Percentiles rank a stretch among this genome's conserved stretches.
Conservation (phyloP, 2,113 vertebrate genomes). For the Salminus brasiliensis region DNA sequence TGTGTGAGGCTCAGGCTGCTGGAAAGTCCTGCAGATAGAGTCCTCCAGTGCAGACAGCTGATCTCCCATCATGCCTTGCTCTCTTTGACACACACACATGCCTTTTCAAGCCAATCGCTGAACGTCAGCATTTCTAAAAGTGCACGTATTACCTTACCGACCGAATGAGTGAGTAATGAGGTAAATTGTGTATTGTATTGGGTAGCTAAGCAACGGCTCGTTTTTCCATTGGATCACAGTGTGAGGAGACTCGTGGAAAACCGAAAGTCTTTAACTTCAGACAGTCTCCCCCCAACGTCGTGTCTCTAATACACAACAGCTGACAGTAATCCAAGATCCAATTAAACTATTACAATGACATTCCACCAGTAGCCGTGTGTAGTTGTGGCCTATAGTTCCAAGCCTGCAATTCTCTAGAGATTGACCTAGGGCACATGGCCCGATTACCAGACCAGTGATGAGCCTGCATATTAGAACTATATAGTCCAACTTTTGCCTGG, state of each 20-base stretch:
- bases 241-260: constrained; percentile 45
- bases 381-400: background rate
- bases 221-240: constrained; percentile 43
- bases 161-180: constrained; percentile 24
- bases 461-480: background rate
- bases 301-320: constrained; percentile 43
- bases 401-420: background rate
- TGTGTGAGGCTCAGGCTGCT: constrained; percentile 47
- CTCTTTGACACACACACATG: background rate
- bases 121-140: constrained; percentile 10
- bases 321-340: constrained; percentile 44
- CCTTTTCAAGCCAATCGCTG: background rate
- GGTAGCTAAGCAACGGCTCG: constrained; percentile 34
- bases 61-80: constrained; percentile 42
- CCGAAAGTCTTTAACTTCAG: constrained; percentile 23
- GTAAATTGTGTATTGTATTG: constrained; percentile 37
- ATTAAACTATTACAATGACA: constrained; percentile 43
- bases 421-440: background rate
- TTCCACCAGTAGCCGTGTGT: constrained; percentile 32
- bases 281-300: constrained; percentile 6
- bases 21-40: constrained; percentile 49
- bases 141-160: background rate
- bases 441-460: background rate
- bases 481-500: background rate
- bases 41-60: constrained; percentile 31